Evolutionary conservation across 2,797 vertebrate species (phyloP), one percentile per base, ranked within the genome.

Genomic region (Chelonia mydas): DNA sequence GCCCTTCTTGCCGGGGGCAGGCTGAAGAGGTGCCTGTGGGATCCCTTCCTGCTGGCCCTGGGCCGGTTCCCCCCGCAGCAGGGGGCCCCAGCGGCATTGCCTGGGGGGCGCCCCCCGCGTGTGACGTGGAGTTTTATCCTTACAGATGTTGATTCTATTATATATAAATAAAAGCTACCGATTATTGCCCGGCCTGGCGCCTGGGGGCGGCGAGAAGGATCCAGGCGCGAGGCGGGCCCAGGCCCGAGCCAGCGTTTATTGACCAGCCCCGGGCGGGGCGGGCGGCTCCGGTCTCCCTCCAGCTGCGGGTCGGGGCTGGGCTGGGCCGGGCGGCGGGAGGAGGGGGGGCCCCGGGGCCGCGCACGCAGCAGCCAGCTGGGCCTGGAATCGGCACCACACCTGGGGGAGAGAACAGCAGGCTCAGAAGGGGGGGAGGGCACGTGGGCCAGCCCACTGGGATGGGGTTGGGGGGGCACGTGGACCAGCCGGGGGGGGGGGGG

Each of bases 311-410:
- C 51, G 3, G 41, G 41, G 41, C 41, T 41, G 41, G 41, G 41
- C 41, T 41, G 16, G 51, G 51, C 16, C 1, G 16, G 50, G 50
- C 49, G 3, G 49, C 2, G 11, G 65, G 4, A 3, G 15, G 3
- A 19, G 1, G 68, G 28, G 68, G 13, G 13, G 6, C 13, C 28
- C 28, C 3, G 53, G 87, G 82, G 92, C 94, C 86, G 90, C 89
- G 90, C 97, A 95, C 92, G 96, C 89, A 93, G 96, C 96, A 65
- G 97, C 96, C 90, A 95, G 82, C 74, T 92, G 87, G 94, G 93
- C 57, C 81, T 92, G 90, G 80, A 92, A 92, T 2, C 50, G 37
- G 11, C 96, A 92, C 96, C 89, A 91, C 25, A 95, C 83, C 79
- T 90, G 76, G 3, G 47, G 45, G 28, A 23, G 13, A n/a, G 41